Evolutionary conservation across 37 sponge, comb jelly and placozoan genomes (phyloP).

Genomic region (Ephydatia muelleri): DNA sequence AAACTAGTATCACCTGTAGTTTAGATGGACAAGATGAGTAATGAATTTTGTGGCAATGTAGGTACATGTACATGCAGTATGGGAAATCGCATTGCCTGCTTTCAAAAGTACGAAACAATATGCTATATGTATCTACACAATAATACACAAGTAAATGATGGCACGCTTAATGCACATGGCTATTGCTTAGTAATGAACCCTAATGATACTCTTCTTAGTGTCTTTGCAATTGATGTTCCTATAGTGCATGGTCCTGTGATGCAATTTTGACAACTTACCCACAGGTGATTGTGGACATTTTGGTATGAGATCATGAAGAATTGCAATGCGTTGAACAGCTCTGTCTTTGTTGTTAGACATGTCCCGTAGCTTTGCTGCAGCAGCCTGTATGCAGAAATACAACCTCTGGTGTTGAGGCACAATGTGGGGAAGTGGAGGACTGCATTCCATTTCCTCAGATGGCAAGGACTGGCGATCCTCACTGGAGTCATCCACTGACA

Average conservation of each 20-base stretch:
- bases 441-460: background rate
- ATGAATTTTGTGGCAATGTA: background rate
- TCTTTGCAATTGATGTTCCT: too few species aligned
- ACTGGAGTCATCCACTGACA: background rate
- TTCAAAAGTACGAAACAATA: too few species aligned
- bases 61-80: too few species aligned
- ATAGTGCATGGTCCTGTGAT: too few species aligned
- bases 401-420: slow-evolving; percentile 13
- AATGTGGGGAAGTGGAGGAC: background rate
- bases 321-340: slow-evolving; percentile 25
- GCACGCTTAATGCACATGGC: too few species aligned
- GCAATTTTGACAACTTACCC: too few species aligned
- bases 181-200: too few species aligned
- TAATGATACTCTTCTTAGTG: too few species aligned
- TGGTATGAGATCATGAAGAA: slow-evolving; percentile 39
- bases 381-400: slow-evolving; percentile 56
- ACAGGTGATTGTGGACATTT: background rate
- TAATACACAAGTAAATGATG: too few species aligned
- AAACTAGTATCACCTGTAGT: slow-evolving; percentile 30
- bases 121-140: too few species aligned
- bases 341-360: slow-evolving; percentile 14
- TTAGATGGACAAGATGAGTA: background rate
- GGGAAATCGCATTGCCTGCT: too few species aligned
- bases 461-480: background rate
- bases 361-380: slow-evolving; percentile 45